Conservation (phyloP, 2,888 invertebrate genomes). For the Syritta pipiens region DNA sequence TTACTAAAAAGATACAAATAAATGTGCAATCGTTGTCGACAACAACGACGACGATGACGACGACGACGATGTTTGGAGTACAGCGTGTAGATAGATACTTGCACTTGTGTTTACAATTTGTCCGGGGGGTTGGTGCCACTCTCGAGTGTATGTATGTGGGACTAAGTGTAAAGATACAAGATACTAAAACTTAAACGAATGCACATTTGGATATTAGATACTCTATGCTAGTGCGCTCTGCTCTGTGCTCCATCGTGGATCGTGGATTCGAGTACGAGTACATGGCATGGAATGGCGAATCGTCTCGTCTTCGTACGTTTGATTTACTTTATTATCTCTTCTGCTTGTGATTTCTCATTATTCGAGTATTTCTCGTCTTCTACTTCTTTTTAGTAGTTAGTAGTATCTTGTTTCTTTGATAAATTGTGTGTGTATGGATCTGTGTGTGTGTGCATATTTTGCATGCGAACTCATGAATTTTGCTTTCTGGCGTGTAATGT, state of each 20-base stretch:
- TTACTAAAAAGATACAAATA: conserved; percentile 55
- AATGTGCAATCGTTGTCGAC: conserved; percentile 53
- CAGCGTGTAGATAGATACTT: conserved; percentile 20
- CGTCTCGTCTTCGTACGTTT: conserved; percentile 31
- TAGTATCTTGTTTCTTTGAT: conserved; percentile 32
- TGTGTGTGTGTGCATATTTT: conserved; percentile 35
- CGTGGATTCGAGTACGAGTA: conserved; percentile 18
- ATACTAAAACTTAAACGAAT: conserved; percentile 54
- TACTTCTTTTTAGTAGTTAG: conserved; percentile 33
- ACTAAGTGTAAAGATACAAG: conserved; percentile 41
- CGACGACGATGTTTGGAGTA: conserved; percentile 24
- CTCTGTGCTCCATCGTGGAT: conserved; percentile 51
- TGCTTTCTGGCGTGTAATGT: too few species aligned
- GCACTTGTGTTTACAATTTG: conserved; percentile 50
- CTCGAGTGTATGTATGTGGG: conserved; percentile 23
- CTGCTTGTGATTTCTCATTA: conserved; percentile 31
- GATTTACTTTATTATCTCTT: conserved; percentile 55
- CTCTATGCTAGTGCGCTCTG: conserved; percentile 35
- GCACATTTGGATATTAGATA: conserved; percentile 58
- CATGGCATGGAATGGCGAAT: too few species aligned
- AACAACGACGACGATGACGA: too few species aligned
- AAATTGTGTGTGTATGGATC: conserved; percentile 18
- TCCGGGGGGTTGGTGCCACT: background rate
- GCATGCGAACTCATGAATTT: conserved; percentile 43
- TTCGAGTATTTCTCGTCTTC: conserved; percentile 26